Conservation (phyloP, 2,888 invertebrate genomes). For the Mechanitis messenoides region DNA sequence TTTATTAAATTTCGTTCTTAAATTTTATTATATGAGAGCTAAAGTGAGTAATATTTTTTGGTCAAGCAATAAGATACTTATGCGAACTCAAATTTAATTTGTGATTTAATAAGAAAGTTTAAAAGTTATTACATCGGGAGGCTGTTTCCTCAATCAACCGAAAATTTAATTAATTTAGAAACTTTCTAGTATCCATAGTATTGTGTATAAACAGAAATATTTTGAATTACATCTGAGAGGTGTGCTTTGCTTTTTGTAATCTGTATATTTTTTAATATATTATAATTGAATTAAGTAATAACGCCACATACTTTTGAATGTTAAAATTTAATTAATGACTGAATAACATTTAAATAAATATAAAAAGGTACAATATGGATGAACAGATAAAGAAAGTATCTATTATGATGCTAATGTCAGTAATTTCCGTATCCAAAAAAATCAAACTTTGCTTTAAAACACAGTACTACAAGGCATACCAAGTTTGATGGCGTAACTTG, state of each 20-base stretch:
- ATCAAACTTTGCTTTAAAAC: no score
- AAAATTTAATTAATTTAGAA: slow-evolving; percentile 26
- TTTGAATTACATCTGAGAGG: not conserved
- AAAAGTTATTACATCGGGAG: slow-evolving; percentile 23
- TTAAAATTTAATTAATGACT: no score
- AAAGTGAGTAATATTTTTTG: not conserved
- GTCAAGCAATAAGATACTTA: slow-evolving; percentile 11
- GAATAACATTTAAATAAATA: no score
- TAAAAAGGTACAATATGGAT: no score
- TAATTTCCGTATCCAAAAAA: no score
- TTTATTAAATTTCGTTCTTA: not conserved
- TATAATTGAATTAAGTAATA: no score
- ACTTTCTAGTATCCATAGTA: slow-evolving; percentile 19
- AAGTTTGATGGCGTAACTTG: not conserved
- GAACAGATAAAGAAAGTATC: no score
- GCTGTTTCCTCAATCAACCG: slow-evolving; percentile 27
- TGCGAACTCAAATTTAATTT: slow-evolving; percentile 25
- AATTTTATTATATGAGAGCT: not conserved
- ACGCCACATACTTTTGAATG: no score
- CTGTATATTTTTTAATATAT: not conserved
- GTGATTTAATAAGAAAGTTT: slow-evolving; percentile 28
- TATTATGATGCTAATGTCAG: no score
- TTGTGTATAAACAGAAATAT: slow-evolving; percentile 19
- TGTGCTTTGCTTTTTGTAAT: not conserved
- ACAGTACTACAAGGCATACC: no score